Conservation (phyloP, 2,888 invertebrate species). For the Cataglyphis rosenhaueri region DNA sequence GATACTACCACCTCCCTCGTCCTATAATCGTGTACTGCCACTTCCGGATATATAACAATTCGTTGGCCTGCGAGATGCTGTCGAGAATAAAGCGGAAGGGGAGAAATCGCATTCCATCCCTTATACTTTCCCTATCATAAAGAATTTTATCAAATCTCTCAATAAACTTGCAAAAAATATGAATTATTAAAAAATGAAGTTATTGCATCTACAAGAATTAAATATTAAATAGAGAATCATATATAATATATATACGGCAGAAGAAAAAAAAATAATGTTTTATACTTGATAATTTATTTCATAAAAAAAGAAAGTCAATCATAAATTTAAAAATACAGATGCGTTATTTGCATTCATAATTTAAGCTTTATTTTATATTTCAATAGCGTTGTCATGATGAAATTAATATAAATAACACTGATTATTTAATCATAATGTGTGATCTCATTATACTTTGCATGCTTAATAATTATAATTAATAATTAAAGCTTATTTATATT, state of each 20-base stretch:
- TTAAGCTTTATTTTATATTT: neutral
- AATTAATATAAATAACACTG: neutral
- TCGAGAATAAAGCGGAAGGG: constrained; percentile 4
- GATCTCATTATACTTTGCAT: neutral
- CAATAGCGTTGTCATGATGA: neutral
- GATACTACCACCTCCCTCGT: constrained; percentile 18
- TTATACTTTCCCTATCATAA: neutral
- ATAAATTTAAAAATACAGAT: neutral
- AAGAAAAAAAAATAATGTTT: neutral
- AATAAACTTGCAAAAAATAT: neutral
- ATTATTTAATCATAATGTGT: neutral
- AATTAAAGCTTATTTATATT: neutral
- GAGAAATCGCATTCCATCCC: neutral
- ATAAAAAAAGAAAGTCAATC: neutral
- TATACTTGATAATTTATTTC: constrained; percentile 3
- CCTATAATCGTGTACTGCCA: neutral
- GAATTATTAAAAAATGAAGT: neutral
- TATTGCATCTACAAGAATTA: neutral
- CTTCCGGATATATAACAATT: constrained; percentile 73
- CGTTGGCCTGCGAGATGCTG: constrained; percentile 25
- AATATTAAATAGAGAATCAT: neutral
- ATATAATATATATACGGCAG: neutral
- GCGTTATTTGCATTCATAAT: neutral
- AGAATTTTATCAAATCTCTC: neutral
- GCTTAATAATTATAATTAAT: neutral